Evolutionary conservation across 2,113 vertebrate genomes (phyloP), one percentile per base, ranked within the genome.

Genomic region (Mungos mungo): DNA sequence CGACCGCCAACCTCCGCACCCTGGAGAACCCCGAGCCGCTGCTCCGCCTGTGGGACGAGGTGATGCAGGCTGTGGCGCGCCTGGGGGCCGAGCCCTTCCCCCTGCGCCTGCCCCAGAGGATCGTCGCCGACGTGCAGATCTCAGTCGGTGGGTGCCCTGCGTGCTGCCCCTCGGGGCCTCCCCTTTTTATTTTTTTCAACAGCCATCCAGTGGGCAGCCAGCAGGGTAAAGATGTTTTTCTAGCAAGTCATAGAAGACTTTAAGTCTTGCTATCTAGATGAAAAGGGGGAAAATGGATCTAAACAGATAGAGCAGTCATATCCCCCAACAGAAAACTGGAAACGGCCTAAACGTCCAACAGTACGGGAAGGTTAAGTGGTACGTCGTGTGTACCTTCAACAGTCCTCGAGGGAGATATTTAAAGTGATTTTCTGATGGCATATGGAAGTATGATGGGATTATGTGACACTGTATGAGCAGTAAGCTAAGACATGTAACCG

Each of bases 81-180:
- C 98, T 99, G 65, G 99, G 99, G 5, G 98, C 79, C 0, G 98
- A 96, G 63, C 98, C 99, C 38, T 97, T 98, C 83, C 98, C 98
- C 33, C 98, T 99, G 79, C 98, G 98, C 3, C 98, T 99, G 84
- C 99, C 99, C 68, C 99, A 99, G 95, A 99, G 99, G 21, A 98
- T 99, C 72, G 99, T 99, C 1, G 93, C 99, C 0, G 99, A 99
- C 9, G 98, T 99, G 95, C 99, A 99, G 95, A 99, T 99, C 96
- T 99, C 99, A 88, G 23, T 86, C 0, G 99, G 99, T 99, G 81
- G 88, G 98, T 97, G 31, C 45, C 33, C 54, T 54, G 94, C 0
- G 1, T 60, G 3, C 18, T 5, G 33, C 27, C 88, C 12, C 11
- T 0, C 0, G 0, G 5, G 33, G 41, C 27, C 69, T 79, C 21